Base-by-base conservation (phyloP, 1,140 invertebrate species). In the Tetranychus cinnabarinus region DNA sequence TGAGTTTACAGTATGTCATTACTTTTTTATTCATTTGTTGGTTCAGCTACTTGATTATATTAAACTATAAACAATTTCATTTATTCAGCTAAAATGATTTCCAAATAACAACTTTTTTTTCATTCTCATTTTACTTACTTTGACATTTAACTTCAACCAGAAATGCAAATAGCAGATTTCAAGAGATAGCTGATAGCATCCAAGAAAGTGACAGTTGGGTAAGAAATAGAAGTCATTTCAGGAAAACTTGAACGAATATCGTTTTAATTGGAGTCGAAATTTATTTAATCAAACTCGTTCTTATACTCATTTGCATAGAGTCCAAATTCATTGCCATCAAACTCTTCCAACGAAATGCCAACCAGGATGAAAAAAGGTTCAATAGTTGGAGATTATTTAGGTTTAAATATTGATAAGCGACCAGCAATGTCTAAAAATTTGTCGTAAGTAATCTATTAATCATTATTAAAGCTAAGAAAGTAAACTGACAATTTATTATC, bases 161-260 rank as follows among this genome's bases (percentile, higher is more conserved):
- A 63, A 76, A 79, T 66, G 77, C 79, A 12, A 81, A 81, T 66
- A 74, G 75, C 63, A 74, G 74, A 58, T 67, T 81, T 2, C 76
- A 78, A 64, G 79, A 81, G 64, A 77, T 78, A 5, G 79, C 79
- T 66, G 79, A 80, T 65, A 75, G 74, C 65, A 69, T 80, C 23
- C 65, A 54, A 34, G 75, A 56, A 70, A 68, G 47, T 42, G 39
- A 42, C 5, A 10, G 5, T 42, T 42, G 39, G 39, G 39, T 42
- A 42, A 42, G 39, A 42, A 42, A 6, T 42, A 10, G 39, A 10
- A 42, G 70, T 70, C 23, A 64, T 77, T 35, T 74, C 76, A 56
- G 63, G 55, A 13, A 55, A 31, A 58, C 59, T 23, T 63, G 67
- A 10, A 63, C 66, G 23, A 13, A 34, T 33, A 15, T 34, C 6